These are phyloP conservation scores for Takifugu ocellatus DNA, from an alignment of 2,797 vertebrate genomes.

Conservation along the genomic window DNA sequence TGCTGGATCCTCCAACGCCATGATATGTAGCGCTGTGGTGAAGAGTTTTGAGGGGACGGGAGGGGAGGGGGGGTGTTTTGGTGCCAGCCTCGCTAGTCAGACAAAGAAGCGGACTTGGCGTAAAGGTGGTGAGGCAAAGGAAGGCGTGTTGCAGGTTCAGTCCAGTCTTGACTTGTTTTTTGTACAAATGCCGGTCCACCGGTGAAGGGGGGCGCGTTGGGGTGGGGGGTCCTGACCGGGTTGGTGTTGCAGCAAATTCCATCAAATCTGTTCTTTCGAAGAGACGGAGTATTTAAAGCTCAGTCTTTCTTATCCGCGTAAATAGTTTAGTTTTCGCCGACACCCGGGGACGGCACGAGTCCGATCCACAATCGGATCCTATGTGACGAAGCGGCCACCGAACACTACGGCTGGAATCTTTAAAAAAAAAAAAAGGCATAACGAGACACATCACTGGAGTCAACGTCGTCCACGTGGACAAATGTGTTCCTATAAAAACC, in stretches of 20 bases:
- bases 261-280: slow-evolving; percentile 38
- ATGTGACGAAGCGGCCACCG: slow-evolving; percentile 31
- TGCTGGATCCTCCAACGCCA: no score
- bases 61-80: slow-evolving; percentile 6
- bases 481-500: slow-evolving; percentile 49
- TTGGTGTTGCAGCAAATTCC: slow-evolving; percentile 46
- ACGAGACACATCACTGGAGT: slow-evolving; percentile 58
- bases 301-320: slow-evolving; percentile 64
- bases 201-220: slow-evolving; percentile 20
- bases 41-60: no score
- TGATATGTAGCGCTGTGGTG: no score
- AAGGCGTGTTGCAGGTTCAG: slow-evolving; percentile 44
- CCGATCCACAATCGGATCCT: not conserved
- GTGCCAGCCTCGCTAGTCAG: slow-evolving; percentile 40
- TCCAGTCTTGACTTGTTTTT: slow-evolving; percentile 40
- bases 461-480: slow-evolving; percentile 54
- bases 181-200: slow-evolving; percentile 58
- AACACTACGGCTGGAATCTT: slow-evolving; percentile 47
- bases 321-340: no score
- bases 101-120: slow-evolving; percentile 54
- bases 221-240: slow-evolving; percentile 20
- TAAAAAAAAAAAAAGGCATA: slow-evolving; percentile 53
- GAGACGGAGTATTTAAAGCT: slow-evolving; percentile 75
- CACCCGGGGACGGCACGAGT: no score
- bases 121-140: slow-evolving; percentile 30